Base-by-base conservation (phyloP, 1,140 invertebrate species). In the Drosophila sulfurigaster region DNA sequence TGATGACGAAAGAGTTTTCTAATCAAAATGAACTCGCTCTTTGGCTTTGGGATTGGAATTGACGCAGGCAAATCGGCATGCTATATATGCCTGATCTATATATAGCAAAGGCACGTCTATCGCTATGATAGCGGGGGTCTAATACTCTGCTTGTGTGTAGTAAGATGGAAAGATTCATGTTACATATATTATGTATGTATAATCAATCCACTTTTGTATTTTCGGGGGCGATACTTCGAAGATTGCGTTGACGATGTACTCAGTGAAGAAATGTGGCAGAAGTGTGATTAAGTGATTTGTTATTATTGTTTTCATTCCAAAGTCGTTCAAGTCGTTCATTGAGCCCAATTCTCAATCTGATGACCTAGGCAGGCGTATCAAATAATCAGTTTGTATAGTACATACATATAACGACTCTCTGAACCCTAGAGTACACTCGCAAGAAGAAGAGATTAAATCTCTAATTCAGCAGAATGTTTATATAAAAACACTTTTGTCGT, bases 1-100 rank as follows among this genome's bases (percentile, higher is more conserved):
- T 52, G 51, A 74, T 58, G 74, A 63, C 75, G 64, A 77, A 58
- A 74, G 58, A 67, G 45, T 49, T 60, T 48, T 46, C 67, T 64
- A 75, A 74, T 74, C 62, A 72, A 66, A 25, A 32, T 57, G 48
- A 74, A 60, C 54, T 67, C 54, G 54, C 46, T 59, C 46, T 67
- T 41, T 75, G 66, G 49, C 58, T 49, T n/a, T 52, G 6, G 20
- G 69, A 70, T 38, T 69, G 6, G 20, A 74, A 75, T 38, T 69
- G 66, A 75, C 65, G 66, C 57, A 68, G 38, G 49, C 54, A 45
- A 49, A 66, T 66, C 35, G 13, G 2, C 10, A 30, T 30, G n/a
- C 20, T 16, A 25, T 54, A 67, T 49, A 38, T 35, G 35, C 16
- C 32, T 57, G 35, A 25, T 54, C 49, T 46, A 32, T 51, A 49